These are phyloP conservation scores for Cistogaster globosa DNA, from an alignment of 2,888 invertebrate genomes.

Conservation along the genomic window DNA sequence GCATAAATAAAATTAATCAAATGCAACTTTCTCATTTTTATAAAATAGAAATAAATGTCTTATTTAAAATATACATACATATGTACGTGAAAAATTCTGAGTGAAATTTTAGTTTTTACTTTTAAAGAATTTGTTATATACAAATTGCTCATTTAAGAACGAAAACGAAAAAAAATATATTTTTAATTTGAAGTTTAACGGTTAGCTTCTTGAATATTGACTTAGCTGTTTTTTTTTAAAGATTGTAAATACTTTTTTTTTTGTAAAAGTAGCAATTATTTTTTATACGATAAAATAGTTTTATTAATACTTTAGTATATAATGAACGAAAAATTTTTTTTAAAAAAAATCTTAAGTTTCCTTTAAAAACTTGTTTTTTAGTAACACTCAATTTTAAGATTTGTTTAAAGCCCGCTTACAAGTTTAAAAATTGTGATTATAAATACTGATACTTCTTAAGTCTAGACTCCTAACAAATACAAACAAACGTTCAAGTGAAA, in stretches of 20 bases:
- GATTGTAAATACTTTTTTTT: slow-evolving; percentile 25
- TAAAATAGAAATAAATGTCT: background rate
- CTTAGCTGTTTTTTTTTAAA: background rate
- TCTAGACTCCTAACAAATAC: no score
- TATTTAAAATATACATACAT: background rate
- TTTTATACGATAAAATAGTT: background rate
- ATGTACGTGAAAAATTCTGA: slow-evolving; percentile 17
- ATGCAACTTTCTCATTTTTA: background rate
- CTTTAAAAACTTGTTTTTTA: no score
- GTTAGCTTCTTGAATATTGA: background rate
- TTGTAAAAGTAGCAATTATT: background rate
- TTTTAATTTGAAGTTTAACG: slow-evolving; percentile 6
- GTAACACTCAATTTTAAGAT: no score
- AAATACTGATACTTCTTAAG: no score
- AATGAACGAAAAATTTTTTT: background rate
- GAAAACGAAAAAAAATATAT: background rate
- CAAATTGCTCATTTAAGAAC: slow-evolving; percentile 20
- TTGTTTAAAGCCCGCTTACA: no score
- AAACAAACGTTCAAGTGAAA: no score
- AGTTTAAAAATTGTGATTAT: no score
- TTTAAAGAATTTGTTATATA: background rate
- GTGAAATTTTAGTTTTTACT: slow-evolving; percentile 31
- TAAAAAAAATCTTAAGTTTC: background rate
- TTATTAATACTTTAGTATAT: background rate
- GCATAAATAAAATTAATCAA: background rate